Evolutionary conservation across 2,797 vertebrate genomes (phyloP).

Genomic region (Sebastes wilsoni): DNA sequence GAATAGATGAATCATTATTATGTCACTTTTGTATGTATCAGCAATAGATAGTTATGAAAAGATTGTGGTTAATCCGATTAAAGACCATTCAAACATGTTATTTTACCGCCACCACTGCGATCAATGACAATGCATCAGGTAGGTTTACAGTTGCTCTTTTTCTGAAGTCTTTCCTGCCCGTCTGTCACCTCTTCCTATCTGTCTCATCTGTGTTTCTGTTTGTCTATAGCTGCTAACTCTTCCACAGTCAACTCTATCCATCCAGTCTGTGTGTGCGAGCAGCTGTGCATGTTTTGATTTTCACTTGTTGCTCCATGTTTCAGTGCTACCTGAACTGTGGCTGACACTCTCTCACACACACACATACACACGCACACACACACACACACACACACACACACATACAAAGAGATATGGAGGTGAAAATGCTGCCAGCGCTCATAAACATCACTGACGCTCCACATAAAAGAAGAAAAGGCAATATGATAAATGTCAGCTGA

Average conservation of each 20-base stretch:
- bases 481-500: conserved; percentile 26
- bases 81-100: not conserved
- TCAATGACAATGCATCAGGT: not conserved
- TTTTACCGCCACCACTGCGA: not conserved
- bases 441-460: conserved; percentile 23
- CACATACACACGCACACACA: not conserved
- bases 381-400: not conserved
- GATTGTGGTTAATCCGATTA: not conserved
- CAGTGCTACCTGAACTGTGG: conserved; percentile 57
- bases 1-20: not conserved
- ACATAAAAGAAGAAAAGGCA: conserved; percentile 31
- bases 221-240: conserved; percentile 30
- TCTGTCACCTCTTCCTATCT: conserved; percentile 46
- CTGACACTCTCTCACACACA: conserved; percentile 29
- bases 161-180: conserved; percentile 4
- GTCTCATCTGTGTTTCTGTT: conserved; percentile 28
- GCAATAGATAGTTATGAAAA: not conserved
- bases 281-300: conserved; percentile 77
- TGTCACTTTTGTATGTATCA: not conserved
- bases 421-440: conserved; percentile 19
- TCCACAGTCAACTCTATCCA: conserved; percentile 14
- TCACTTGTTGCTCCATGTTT: conserved; percentile 66
- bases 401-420: not conserved
- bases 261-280: conserved; percentile 13
- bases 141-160: not conserved